Evolutionary conservation across 1,140 invertebrate genomes (phyloP).

Genomic region (Drosophila pachea): DNA sequence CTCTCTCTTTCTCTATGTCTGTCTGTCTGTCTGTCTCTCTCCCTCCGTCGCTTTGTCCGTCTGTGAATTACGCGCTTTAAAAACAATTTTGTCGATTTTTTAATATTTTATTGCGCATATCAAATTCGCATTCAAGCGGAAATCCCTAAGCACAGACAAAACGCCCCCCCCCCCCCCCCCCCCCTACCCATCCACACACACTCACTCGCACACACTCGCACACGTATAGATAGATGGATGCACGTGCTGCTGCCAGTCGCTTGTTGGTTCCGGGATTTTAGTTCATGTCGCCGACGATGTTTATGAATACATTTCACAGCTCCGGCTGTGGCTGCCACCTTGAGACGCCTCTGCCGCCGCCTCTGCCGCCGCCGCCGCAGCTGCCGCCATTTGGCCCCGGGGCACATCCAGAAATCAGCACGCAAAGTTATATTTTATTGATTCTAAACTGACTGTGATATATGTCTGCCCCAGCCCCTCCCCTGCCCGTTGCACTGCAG

Average conservation of each 20-base stretch:
- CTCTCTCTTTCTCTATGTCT: constrained; percentile 18
- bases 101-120: constrained; percentile 77
- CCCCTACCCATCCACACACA: constrained; percentile 5
- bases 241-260: constrained; percentile 72
- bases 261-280: constrained; percentile 65
- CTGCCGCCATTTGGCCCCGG: constrained; percentile 39
- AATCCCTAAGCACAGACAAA: constrained; percentile 72
- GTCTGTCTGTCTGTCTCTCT: constrained; percentile 18
- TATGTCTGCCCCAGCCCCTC: constrained; percentile 23
- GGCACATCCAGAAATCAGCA: constrained; percentile 62
- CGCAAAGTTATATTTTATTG: constrained; percentile 76
- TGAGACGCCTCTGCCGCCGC: constrained; percentile 40
- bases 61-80: constrained; percentile 75
- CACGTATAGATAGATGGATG: constrained; percentile 47
- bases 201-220: constrained; percentile 3
- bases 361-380: constrained; percentile 4
- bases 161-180: constrained; percentile 40
- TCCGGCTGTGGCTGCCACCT: constrained; percentile 42
- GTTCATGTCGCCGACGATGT: constrained; percentile 64
- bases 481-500: too few species aligned
- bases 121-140: constrained; percentile 75
- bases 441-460: constrained; percentile 74
- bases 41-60: constrained; percentile 8
- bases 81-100: constrained; percentile 75
- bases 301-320: constrained; percentile 70